Base-by-base conservation (phyloP, 2,797 vertebrate genomes). In the Diceros bicornis region DNA sequence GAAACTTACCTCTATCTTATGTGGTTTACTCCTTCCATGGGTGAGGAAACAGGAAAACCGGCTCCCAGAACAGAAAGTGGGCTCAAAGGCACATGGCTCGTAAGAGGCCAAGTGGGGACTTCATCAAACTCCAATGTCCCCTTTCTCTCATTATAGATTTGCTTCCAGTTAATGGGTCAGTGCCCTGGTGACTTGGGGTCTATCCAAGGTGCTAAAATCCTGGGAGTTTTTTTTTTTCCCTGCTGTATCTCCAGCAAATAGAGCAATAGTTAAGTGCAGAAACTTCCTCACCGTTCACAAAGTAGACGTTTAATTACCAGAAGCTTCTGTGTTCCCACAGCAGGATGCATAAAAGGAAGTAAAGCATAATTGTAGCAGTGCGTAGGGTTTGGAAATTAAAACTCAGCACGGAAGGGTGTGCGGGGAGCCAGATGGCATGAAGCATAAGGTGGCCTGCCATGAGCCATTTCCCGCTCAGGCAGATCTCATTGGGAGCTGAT, bases 291-390 rank as follows among this genome's bases (percentile, higher is more conserved):
- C 95, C 74, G 55, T 95, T 98, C 96, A 97, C 92, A 95, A 98
- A 98, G 97, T 97, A 98, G 98, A 98, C 82, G 0, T 92, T 98
- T 98, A 97, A 98, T 98, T 98, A 98, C 96, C 83, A 95, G 93
- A 94, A 98, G 96, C 97, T 97, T 95, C 97, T 98, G 97, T 88
- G 95, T 96, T 97, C 69, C 61, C 97, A 79, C 98, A 98, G 98
- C 97, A 95, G 97, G 97, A 85, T 94, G 87, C 96, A 95, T 89
- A 92, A 93, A 98, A 97, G 96, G 97, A 97, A 97, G 97, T 96
- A 97, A 98, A 97, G 89, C 94, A 66, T 98, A 98, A 98, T 98
- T 98, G 97, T 97, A 96, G 84, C 85, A 72, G 32, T 89, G 92
- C 29, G 94, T 98, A 97, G 98, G 93, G 50, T 95, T 97, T n/a